phyloP scores from a whole-genome alignment of 2,113 vertebrate species.

The Urocynchramus pylzowi region DNA sequence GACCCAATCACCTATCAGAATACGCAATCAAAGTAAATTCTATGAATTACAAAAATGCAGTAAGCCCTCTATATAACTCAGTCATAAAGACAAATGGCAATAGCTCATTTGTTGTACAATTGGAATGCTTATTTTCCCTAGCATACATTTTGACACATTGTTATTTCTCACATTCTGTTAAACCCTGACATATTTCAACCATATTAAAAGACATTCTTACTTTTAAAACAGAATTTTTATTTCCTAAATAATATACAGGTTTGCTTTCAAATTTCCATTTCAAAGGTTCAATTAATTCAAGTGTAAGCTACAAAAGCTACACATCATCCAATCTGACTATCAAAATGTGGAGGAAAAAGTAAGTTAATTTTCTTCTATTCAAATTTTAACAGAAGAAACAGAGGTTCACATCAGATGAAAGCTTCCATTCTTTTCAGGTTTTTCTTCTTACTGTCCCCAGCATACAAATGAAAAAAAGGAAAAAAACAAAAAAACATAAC shows the following conservation, averaged over 20 bases:
- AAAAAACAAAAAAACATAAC: not conserved
- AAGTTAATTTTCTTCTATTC: not conserved
- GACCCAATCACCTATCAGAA: not conserved
- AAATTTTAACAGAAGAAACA: not conserved
- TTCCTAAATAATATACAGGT: not conserved
- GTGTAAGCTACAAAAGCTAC: not conserved
- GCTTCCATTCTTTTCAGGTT: not conserved
- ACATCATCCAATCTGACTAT: not conserved
- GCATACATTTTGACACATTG: not conserved
- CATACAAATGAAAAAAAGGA: not conserved
- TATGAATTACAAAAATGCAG: not conserved
- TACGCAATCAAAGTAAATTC: not conserved
- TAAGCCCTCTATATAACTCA: not conserved
- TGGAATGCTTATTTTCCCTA: not conserved
- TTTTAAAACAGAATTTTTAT: not conserved
- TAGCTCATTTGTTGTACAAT: not conserved
- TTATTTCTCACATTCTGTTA: not conserved
- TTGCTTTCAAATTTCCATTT: constrained; percentile 45
- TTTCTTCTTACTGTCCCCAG: not conserved
- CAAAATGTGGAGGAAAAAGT: not conserved
- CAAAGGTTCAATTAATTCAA: constrained; percentile 29
- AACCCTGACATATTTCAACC: not conserved
- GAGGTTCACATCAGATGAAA: not conserved
- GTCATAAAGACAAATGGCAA: not conserved
- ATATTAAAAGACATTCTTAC: not conserved